These are phyloP conservation scores for Limenitis camilla DNA, from an alignment of 2,888 invertebrate genomes.

Conservation along the genomic window DNA sequence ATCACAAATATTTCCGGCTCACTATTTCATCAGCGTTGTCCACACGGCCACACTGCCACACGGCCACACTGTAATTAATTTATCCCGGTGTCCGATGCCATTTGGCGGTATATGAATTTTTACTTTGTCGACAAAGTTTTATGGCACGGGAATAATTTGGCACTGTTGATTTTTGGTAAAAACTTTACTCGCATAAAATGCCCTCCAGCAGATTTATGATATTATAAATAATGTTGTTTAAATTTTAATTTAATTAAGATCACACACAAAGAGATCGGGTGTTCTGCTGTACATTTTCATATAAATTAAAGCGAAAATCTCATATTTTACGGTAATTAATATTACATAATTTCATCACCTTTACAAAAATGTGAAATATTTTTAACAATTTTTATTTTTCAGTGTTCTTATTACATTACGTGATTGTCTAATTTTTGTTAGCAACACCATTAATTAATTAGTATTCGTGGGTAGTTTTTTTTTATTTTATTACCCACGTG, in stretches of 20 bases:
- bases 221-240: conserved; percentile 10
- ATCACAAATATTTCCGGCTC: conserved; percentile 7
- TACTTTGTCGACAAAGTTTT: conserved; percentile 25
- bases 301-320: too few relatives aligned
- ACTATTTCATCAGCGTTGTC: conserved; percentile 26
- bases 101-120: conserved; percentile 26
- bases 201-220: conserved; percentile 9
- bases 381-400: too few relatives aligned
- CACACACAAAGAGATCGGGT: neutral
- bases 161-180: conserved; percentile 10
- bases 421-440: too few relatives aligned
- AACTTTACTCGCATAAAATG: conserved; percentile 10
- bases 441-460: too few relatives aligned
- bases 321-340: too few relatives aligned
- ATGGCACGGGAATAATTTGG: conserved; percentile 9
- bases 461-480: too few relatives aligned
- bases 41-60: neutral
- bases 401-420: too few relatives aligned
- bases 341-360: too few relatives aligned
- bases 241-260: conserved; percentile 12
- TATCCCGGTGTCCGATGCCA: conserved; percentile 30
- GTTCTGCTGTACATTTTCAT: neutral
- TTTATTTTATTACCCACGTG: too few relatives aligned
- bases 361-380: too few relatives aligned
- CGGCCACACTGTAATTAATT: conserved; percentile 32